Evolutionary conservation across 2,888 invertebrate species (phyloP), one percentile per base, ranked within the genome.

Genomic region (Protonemura montana): DNA sequence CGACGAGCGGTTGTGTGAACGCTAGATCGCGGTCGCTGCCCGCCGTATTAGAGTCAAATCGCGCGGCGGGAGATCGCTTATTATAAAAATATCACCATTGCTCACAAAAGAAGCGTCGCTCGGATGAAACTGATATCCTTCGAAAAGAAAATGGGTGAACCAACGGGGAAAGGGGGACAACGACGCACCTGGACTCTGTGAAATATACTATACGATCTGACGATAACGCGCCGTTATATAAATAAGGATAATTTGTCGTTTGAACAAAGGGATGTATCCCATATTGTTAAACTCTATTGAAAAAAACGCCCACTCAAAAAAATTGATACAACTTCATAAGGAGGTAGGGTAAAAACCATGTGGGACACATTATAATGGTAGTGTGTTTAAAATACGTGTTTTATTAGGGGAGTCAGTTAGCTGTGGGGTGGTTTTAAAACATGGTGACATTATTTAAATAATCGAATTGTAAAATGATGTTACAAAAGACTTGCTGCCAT

Each of bases 161-260:
- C 59, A 1, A 59, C 1, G 30, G 81, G 78, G 25, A 13, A 28
- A 28, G 28, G 30, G 80, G 81, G 16, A 3, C 28, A 30, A 84
- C n/a, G 81, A 76, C 76, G 84, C 84, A 84, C 84, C 84, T 84
- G 84, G 84, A 42, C 29, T 7, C 59, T 59, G 30, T 2, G 30
- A 81, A 81, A 81, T 81, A 81, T 30, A 80, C 13, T 41, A 78
- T 29, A 76, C 84, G 76, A 84, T 76, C 26, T 27, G 28, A 76
- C 76, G 84, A 84, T 84, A 59, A 83, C 41, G 59, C 84, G 0
- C 59, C 59, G 59, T 59, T 84, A 83, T 59, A 81, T 28, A 59
- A 59, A 28, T 28, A 84, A 84, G 59, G 84, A 84, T 84, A 84
- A 84, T 84, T 84, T 84, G 84, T 84, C 84, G 59, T 59, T 27